A percentile compares a stretch with the other conserved stretches of the same genome.
Evolutionary conservation across 2,797 vertebrate genomes (phyloP).

Genomic region (Pterois miles): DNA sequence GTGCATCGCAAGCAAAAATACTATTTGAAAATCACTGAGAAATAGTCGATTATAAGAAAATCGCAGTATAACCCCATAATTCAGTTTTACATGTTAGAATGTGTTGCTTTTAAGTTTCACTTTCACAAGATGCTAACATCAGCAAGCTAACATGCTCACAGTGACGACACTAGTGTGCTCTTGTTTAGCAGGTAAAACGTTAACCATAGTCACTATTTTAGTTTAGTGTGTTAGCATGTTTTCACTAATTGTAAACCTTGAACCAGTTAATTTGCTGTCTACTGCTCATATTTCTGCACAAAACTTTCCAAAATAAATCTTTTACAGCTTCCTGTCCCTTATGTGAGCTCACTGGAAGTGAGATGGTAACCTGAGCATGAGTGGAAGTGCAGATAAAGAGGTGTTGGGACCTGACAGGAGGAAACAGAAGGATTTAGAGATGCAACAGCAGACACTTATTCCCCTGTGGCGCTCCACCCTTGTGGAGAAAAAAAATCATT

Average conservation of each 20-base stretch:
- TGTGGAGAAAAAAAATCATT: conserved; percentile 58
- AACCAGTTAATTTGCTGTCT: neutral
- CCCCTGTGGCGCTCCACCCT: conserved; percentile 37
- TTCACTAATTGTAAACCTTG: neutral
- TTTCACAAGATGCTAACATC: neutral
- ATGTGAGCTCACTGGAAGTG: neutral
- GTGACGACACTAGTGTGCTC: neutral
- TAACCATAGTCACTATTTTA: neutral
- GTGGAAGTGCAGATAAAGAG: neutral
- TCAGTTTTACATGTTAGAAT: no score
- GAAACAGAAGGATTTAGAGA: conserved; percentile 23
- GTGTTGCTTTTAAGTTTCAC: no score
- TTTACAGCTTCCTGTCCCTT: neutral
- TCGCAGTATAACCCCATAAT: no score
- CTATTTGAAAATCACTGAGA: no score
- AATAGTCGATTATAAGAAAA: no score
- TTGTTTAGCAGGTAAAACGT: neutral
- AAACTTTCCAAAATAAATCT: neutral
- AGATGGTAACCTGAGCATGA: neutral
- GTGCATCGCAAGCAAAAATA: no score
- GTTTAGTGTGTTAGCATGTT: neutral
- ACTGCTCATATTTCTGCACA: neutral
- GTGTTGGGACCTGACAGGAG: conserved; percentile 4
- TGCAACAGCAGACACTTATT: conserved; percentile 42
- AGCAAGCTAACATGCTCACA: neutral